A percentile compares a stretch with the other conserved stretches of the same genome.
Evolutionary conservation across 2,113 vertebrate genomes (phyloP).

Genomic region (Bombycilla garrulus): DNA sequence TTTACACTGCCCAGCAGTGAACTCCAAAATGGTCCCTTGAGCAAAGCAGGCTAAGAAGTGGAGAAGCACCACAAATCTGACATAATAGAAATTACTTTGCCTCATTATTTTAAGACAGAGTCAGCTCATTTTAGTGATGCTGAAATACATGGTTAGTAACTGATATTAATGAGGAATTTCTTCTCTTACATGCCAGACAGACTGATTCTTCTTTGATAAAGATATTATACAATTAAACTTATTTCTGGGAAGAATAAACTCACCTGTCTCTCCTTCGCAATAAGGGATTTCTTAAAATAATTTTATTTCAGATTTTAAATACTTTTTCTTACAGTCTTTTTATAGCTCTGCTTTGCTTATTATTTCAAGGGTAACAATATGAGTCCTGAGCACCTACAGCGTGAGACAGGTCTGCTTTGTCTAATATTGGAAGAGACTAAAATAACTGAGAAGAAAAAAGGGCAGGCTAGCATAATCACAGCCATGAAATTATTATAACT

Average conservation of each 20-base stretch:
- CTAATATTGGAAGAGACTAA: background rate
- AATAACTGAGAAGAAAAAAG: slow-evolving; percentile 13
- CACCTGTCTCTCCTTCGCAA: background rate
- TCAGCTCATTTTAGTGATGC: background rate
- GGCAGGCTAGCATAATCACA: background rate
- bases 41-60: background rate
- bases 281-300: background rate
- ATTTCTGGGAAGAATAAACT: background rate
- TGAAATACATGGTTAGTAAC: background rate
- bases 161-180: background rate
- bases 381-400: background rate
- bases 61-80: background rate
- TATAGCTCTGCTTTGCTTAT: background rate
- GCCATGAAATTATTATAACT: background rate
- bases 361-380: background rate
- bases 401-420: background rate
- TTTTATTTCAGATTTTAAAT: background rate
- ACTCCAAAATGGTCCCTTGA: background rate
- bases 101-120: background rate
- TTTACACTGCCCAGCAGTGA: accelerated
- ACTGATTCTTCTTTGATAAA: background rate
- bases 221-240: background rate
- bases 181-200: background rate
- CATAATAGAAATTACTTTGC: background rate
- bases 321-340: background rate